These are phyloP conservation scores for Oncopodura yosiiana DNA, from an alignment of 1,140 invertebrate species.

Conservation along the genomic window DNA sequence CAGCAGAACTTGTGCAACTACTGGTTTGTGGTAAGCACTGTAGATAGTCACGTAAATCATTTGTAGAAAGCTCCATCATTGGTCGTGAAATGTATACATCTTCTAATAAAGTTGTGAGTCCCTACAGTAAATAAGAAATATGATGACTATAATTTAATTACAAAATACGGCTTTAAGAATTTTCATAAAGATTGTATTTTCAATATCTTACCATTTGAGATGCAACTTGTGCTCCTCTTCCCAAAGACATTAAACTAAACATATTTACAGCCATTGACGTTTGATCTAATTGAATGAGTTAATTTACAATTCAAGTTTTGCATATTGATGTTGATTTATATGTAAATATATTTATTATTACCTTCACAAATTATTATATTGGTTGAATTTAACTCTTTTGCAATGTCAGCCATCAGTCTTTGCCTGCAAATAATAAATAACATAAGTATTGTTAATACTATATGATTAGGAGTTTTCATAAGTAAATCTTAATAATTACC, in stretches of 20 bases:
- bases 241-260: slow-evolving; percentile 28
- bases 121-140: too few relatives aligned
- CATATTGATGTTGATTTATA: too few relatives aligned
- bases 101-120: slow-evolving; percentile 4
- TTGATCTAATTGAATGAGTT: too few relatives aligned
- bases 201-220: slow-evolving; percentile 28
- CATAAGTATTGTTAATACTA: neutral
- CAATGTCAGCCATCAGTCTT: slow-evolving; percentile 11
- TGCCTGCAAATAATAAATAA: slow-evolving; percentile 1
- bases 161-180: neutral
- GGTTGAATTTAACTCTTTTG: neutral
- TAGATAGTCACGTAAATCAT: slow-evolving; percentile 29
- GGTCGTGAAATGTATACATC: slow-evolving; percentile 17
- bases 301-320: too few relatives aligned
- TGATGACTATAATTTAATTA: neutral
- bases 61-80: slow-evolving; percentile 27
- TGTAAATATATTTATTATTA: too few relatives aligned
- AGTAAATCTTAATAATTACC: slow-evolving; percentile 4
- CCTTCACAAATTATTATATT: slow-evolving; percentile 29
- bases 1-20: too few relatives aligned
- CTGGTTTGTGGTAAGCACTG: neutral
- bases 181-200: neutral
- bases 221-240: slow-evolving; percentile 28
- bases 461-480: neutral
- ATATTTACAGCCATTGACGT: slow-evolving; percentile 30